Base-by-base conservation (phyloP, 1,140 invertebrate genomes). In the Plutomurus gul region DNA sequence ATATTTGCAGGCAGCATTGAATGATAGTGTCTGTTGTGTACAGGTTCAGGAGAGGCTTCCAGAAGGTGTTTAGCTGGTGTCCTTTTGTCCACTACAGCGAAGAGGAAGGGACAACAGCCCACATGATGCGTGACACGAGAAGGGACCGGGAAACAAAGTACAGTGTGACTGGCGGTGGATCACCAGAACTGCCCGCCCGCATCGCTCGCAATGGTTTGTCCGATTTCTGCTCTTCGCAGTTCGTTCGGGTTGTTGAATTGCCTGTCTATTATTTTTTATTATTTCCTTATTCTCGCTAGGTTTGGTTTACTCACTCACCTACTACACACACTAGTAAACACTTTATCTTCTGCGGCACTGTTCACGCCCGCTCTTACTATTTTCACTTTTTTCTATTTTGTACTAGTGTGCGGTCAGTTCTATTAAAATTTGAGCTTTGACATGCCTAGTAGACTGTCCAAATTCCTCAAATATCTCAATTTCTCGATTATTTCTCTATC, bases 21-120 rank as follows among this genome's bases (percentile, higher is more conserved):
- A 13, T 65, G 27, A 30, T 11, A 39, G 75, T 74, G 76, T 74
- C 81, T 71, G 83, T 75, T 83, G 83, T 51, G 87, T 86, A 20
- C 86, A 96, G 94, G 87, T 96, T 96, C 87, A 90, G 94, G 39
- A 90, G 93, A 83, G 95, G 95, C 4, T 96, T 96, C 86, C 93
- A 93, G 81, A 91, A 93, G 85, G 93, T 95, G 84, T 95, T 96
- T 86, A 91, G 91, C 77, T 95, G 92, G 87, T 92, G 93, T 84
- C 92, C 92, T 0, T 92, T 91, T 82, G 90, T 94, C 18, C 88
- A 91, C 33, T 83, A 83, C 75, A 79, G 13, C 36, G 79, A 80
- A 43, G 27, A 76, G 30, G 82, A 82, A 75, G 74, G 47, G 16
- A 72, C 76, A 11, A 80, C 82, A 43, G 51, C 46, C 27, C 10